Base-by-base conservation (phyloP, 2,888 invertebrate species). In the Aleiodes leptofemur region DNA sequence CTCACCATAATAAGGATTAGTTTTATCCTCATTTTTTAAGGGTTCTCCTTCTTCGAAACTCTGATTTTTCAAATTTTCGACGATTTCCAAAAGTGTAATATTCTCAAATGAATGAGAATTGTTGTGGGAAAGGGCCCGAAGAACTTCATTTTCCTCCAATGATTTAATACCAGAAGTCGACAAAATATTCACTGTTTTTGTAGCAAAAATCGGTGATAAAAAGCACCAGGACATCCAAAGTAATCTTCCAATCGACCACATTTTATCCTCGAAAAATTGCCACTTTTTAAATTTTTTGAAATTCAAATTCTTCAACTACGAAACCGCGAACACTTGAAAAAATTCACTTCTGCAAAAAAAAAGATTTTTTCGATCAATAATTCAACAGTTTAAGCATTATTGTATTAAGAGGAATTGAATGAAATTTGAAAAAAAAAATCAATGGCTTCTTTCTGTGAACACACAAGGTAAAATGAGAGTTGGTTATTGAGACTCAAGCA, bases 1-100 rank as follows among this genome's bases (percentile, higher is more conserved):
- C n/a, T 83, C 74, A 87, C 88, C 84, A 64, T 88, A 88, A 38
- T 85, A 82, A 23, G 82, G 81, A 80, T 88, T 88, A 4, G 81
- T 11, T 34, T 68, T 50, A 9, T 73, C 16, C 3, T 29, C 5
- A 34, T 34, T 34, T 13, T 51, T 13, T 51, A 4, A 31, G 23
- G 0, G 68, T 34, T 16, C 61, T 79, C 81, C 79, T 9, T 74
- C 23, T 23, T 76, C 76, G 53, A 81, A 68, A 9, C 76, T 82
- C 9, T 79, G 77, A 71, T 86, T 86, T 4, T 73, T 73, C 11
- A 84, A 72, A 55, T 70, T 78, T 11, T 73, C 79, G 14, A 87
- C 82, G 1, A 88, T 77, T 50, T 87, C 84, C 50, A 85, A 78
- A 56, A 88, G 78, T 4, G 87, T 88, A 64, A 84, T 85, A 76